Percentiles rank a stretch among this genome's conserved stretches.
These are phyloP conservation scores for Lysandra bellargus DNA, from an alignment of 2,888 invertebrate genomes.

Conservation along the genomic window DNA sequence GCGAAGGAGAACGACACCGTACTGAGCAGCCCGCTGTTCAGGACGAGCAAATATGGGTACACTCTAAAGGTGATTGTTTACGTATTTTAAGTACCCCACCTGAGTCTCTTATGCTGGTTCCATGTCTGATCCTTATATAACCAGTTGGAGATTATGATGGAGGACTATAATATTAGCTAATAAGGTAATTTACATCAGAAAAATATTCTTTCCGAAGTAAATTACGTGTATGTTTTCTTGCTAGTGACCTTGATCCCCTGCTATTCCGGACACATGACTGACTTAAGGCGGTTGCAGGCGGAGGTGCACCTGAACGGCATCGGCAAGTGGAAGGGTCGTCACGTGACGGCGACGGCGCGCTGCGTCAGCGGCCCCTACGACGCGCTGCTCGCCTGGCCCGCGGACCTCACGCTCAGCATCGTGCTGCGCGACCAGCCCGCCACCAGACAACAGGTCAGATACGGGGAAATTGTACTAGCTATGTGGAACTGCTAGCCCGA, in stretches of 20 bases:
- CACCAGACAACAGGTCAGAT: conserved; percentile 65
- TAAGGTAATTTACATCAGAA: too few species aligned
- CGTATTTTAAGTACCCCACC: background rate
- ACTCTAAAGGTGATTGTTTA: conserved; percentile 79
- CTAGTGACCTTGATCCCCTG: too few species aligned
- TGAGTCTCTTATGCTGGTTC: background rate
- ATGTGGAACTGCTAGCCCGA: too few species aligned
- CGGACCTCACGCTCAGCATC: conserved; percentile 83
- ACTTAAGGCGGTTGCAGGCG: conserved; percentile 63
- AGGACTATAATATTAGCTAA: too few species aligned
- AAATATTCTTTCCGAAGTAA: too few species aligned
- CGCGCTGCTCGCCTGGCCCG: conserved; percentile 86
- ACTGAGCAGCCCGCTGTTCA: conserved; percentile 84
- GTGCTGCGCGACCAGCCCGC: conserved; percentile 83
- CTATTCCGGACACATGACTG: too few species aligned
- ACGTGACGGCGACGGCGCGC: conserved; percentile 71
- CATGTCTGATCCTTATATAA: background rate
- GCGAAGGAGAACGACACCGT: conserved; percentile 83
- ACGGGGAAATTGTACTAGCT: too few species aligned
- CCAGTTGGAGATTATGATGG: background rate
- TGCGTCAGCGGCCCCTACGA: conserved; percentile 71
- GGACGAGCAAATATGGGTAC: conserved; percentile 87
- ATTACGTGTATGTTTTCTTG: too few species aligned
- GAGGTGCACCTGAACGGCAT: conserved; percentile 86
- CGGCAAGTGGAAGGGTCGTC: conserved; percentile 88